phyloP scores from a whole-genome alignment of 2,113 vertebrate genomes.

The Vicugna pacos region DNA sequence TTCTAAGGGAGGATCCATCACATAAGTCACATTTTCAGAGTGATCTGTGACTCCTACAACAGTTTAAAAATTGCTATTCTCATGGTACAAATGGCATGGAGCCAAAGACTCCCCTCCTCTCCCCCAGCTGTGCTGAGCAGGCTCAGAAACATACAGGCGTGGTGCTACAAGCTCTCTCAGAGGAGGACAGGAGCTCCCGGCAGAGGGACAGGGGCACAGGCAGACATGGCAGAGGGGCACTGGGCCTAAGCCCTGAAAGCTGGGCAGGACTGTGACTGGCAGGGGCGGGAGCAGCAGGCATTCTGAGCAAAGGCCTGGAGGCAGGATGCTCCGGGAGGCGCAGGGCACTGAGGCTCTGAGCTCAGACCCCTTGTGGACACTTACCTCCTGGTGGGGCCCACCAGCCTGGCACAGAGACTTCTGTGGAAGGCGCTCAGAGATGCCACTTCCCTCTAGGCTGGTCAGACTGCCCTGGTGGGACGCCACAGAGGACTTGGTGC shows the following conservation, averaged over 20 bases:
- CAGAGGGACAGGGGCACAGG: accelerated
- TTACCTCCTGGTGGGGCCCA: neutral
- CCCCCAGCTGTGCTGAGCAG: neutral
- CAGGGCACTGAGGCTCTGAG: no score
- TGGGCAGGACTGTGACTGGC: neutral
- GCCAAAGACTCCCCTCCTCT: neutral
- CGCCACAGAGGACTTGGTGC: accelerated
- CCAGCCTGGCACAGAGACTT: slow-evolving; percentile 67
- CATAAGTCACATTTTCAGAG: neutral
- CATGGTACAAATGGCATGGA: neutral
- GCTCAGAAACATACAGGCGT: neutral
- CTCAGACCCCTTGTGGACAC: neutral
- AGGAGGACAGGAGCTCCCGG: neutral
- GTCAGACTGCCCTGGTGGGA: slow-evolving; percentile 85
- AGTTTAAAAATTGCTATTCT: neutral
- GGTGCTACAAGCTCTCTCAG: neutral
- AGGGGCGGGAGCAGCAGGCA: neutral
- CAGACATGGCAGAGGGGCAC: neutral
- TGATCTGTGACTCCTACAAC: neutral
- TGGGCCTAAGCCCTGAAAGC: neutral
- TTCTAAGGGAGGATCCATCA: neutral
- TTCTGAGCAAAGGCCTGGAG: neutral
- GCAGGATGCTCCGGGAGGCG: neutral
- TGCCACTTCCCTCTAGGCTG: slow-evolving; percentile 80
- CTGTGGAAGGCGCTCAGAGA: slow-evolving; percentile 39